Evolutionary conservation across 2,113 vertebrate genomes (phyloP), one percentile per base, ranked within the genome.

Genomic region (Haplochromis burtoni): DNA sequence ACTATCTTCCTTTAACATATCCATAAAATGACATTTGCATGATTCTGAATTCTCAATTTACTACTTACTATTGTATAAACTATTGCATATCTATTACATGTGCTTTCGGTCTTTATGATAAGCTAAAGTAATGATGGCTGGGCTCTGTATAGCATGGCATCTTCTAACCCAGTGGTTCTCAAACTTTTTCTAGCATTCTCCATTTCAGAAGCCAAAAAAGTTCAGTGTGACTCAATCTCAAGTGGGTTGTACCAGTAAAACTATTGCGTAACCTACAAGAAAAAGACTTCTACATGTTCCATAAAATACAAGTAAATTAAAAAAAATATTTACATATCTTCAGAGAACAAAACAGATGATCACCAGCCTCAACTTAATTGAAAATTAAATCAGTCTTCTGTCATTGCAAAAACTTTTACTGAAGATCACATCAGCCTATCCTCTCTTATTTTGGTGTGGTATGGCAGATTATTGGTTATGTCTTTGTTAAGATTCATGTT

Each of bases 11-110:
- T 11, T 49, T 78, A n/a, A 78, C 26, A 49, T 31, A 78, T 47
- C 42, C 71, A 0, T 49, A 76, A 31, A 76, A 49, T 78, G 4
- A 29, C 6, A 78, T 49, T 1, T 78, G 42, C 6, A 78, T 17
- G 14, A 47, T 49, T 78, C 71, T 78, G 14, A 49, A 19, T 78
- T 76, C 71, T 76, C 16, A 76, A 31, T 76, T 49, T 76, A 49
- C 24, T 1, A 47, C 71, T 76, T 5, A 19, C 24, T 19, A 31
- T 5, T 49, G 14, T 47, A 4, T 1, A 29, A 31, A 47, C 40
- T 76, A 19, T 8, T 45, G n/a, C 8, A 9, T 71, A 42, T 42
- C 33, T 45, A 21, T 49, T 78, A 49, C 42, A 26, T 49, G 26
- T 78, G 45, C 71, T 78, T 78, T 26, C 16, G 1, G 71, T 51